These are phyloP conservation scores for Alsophila aescularia DNA, from an alignment of 2,888 invertebrate species.

Conservation along the genomic window DNA sequence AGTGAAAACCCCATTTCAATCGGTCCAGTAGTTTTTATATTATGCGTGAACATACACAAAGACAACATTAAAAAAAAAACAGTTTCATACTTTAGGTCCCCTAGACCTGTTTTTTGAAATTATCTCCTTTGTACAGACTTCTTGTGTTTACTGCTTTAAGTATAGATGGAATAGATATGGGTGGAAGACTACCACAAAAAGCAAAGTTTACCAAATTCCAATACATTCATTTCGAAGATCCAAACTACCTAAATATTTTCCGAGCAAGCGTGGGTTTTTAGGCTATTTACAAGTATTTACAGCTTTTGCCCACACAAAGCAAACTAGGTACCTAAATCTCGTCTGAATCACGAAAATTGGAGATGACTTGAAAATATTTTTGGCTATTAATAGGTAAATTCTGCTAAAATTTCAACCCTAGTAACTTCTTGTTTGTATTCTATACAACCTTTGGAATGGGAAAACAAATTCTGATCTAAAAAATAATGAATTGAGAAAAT, in stretches of 20 bases:
- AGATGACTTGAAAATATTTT: background rate
- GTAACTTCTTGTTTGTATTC: background rate
- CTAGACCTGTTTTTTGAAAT: too few species aligned
- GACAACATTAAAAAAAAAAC: too few species aligned
- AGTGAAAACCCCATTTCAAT: too few species aligned
- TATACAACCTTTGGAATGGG: background rate
- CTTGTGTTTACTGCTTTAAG: too few species aligned
- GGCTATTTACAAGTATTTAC: conserved; percentile 5
- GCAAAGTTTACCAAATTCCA: background rate
- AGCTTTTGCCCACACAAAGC: conserved; percentile 1
- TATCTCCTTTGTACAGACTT: too few species aligned
- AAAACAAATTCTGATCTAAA: background rate
- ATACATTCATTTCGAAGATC: background rate
- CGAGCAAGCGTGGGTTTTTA: conserved; percentile 5
- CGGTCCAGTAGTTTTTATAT: too few species aligned
- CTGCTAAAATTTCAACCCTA: background rate
- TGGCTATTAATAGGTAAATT: background rate
- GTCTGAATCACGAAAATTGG: background rate
- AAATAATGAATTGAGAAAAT: background rate
- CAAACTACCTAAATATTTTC: background rate
- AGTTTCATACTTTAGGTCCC: too few species aligned
- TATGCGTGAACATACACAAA: too few species aligned
- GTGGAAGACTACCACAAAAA: background rate
- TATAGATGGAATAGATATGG: too few species aligned
- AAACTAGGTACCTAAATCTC: background rate